Evolutionary conservation across 2,888 invertebrate genomes (phyloP).

Genomic region (Punctoribates punctum): DNA sequence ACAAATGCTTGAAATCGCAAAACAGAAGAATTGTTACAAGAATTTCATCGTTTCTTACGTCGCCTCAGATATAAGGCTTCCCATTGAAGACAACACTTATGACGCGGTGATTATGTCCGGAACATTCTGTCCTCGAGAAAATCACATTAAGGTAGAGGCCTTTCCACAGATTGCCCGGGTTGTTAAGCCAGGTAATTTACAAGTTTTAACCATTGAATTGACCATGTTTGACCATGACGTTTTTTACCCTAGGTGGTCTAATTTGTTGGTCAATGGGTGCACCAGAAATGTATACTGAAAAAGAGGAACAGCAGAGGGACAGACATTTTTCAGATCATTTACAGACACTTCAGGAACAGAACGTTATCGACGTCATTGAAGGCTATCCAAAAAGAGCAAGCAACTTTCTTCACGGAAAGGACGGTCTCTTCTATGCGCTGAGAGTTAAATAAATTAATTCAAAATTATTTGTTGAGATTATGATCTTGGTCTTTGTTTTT

Average conservation of each 20-base stretch:
- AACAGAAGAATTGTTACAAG: slow-evolving; percentile 31
- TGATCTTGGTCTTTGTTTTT: too few relatives aligned
- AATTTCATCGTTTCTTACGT: slow-evolving; percentile 9
- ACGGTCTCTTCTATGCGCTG: slow-evolving; percentile 33
- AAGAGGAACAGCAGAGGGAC: slow-evolving; percentile 2
- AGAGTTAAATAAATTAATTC: neutral
- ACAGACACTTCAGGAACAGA: neutral
- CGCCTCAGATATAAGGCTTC: slow-evolving; percentile 3
- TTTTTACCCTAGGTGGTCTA: slow-evolving; percentile 27
- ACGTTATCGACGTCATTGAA: neutral
- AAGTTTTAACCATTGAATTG: neutral
- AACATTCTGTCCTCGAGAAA: slow-evolving; percentile 21
- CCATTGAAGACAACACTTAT: slow-evolving; percentile 31
- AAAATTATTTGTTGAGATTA: neutral
- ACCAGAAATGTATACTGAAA: neutral
- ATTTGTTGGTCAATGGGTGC: slow-evolving; percentile 36
- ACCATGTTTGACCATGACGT: neutral
- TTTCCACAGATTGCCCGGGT: slow-evolving; percentile 29
- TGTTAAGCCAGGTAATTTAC: slow-evolving; percentile 37
- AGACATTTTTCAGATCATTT: slow-evolving; percentile 10
- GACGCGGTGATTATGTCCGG: slow-evolving; percentile 40
- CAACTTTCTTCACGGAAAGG: neutral
- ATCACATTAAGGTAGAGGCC: slow-evolving; percentile 12
- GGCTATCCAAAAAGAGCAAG: slow-evolving; percentile 11
- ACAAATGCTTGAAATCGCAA: slow-evolving; percentile 39